Base-by-base conservation (phyloP, 2,113 vertebrate species). In the Gallinago paraguaiae region DNA sequence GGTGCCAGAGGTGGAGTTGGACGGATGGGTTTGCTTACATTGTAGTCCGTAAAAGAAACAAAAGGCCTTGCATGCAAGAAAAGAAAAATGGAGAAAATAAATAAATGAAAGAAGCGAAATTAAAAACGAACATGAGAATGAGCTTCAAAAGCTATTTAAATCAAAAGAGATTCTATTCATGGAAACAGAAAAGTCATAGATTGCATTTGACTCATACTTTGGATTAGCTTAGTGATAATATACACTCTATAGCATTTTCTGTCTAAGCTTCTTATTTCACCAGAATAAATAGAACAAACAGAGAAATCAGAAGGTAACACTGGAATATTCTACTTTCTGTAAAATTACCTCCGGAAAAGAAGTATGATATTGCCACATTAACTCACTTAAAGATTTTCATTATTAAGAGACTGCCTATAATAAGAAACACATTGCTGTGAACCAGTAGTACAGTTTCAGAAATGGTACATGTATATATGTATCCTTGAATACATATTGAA, bases 11-110 rank as follows among this genome's bases (percentile, higher is more conserved):
- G 99, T 99, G 87, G 99, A 99, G 97, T 98, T 98, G 98, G 98
- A 98, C 69, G 98, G 98, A 61, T 98, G 98, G 59, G 98, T 98
- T 98, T 99, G 99, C 95, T 98, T 99, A 97, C 98, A 98, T 84
- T 99, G 99, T 77, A 98, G 97, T 98, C 98, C 98, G 60, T 98
- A 99, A 99, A 99, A 99, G 98, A 99, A 99, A 98, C 99, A 99
- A 98, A 99, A 99, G 95, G 98, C 98, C 99, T 99, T 97, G 98
- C 98, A 98, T 98, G 98, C 98, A 98, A 94, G 94, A 97, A 95
- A 95, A 96, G 53, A 98, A 85, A 97, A 97, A 96, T 93, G 75
- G 22, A 92, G 82, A 95, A 83, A 84, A 88, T 94, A 71, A 97
- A 91, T 95, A 93, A 92, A 92, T 54, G 81, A 97, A 85, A 63